Base-by-base conservation (phyloP, 2,888 invertebrate genomes). In the Mechanitis messenoides region DNA sequence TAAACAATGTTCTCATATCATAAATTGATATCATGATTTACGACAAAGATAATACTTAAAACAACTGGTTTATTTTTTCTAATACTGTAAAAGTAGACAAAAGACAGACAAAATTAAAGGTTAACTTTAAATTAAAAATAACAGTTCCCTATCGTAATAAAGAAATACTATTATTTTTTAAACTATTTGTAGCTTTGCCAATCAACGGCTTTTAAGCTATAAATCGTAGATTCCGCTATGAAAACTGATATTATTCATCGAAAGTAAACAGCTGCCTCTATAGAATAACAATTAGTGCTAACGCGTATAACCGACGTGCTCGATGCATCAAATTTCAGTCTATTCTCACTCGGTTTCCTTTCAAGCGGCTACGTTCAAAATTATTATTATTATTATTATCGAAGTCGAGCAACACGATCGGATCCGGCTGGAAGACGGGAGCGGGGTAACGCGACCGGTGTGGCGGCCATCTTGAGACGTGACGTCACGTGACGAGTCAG, bases 381-480 rank as follows among this genome's bases (percentile, higher is more conserved):
- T 86, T 87, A 85, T 85, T 86, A 86, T 87, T 87, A 88, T 87
- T 86, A 85, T 79, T 63, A 66, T 62, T 62, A 65, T 61, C 38
- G 42, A 47, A 63, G 63, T 63, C 74, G 71, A 79, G 78, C 75
- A 75, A 76, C 81, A 78, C 80, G 80, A 81, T 82, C 80, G 82
- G 81, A 87, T 84, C 85, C 84, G 87, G 85, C 83, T 84, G 83
- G 80, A 81, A 81, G 80, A 79, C 80, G 76, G 79, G 81, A 79
- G 78, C 74, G 80, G 79, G 81, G 81, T 81, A 78, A 78, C 75
- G 75, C 79, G 80, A 83, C 84, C 86, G 85, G 85, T 82, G 76
- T 79, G 85, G 87, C 89, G 84, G 90, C 90, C 90, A 90, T 89
- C 88, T 90, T 90, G 88, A 87, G 89, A 88, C 87, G 87, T 90